Evolutionary conservation across 2,797 vertebrate genomes (phyloP).

Genomic region (Gallinago nigripennis): DNA sequence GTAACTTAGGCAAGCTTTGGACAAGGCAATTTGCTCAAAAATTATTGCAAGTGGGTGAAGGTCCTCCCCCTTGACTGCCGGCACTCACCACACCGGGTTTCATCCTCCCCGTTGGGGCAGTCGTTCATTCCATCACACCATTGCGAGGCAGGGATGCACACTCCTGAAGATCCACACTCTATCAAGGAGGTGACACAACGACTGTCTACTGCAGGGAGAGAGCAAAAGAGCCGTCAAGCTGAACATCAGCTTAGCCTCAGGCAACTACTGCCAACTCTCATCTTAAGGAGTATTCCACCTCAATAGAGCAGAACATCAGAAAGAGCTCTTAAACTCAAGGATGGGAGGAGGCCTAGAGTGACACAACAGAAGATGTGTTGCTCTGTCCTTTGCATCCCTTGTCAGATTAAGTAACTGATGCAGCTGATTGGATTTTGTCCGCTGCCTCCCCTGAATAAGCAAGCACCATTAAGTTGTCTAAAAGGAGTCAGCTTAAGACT

Average conservation of each 20-base stretch:
- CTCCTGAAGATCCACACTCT: conserved; percentile 76
- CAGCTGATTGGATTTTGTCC: background rate
- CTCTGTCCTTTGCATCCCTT: background rate
- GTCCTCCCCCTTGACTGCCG: background rate
- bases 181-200: conserved; percentile 69
- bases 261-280: background rate
- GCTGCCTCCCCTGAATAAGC: background rate
- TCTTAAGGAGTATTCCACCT: background rate
- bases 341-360: background rate
- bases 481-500: background rate
- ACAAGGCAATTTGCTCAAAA: background rate
- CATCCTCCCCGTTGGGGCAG: conserved; percentile 84
- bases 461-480: background rate
- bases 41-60: background rate
- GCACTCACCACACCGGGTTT: conserved; percentile 86
- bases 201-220: conserved; percentile 67
- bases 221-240: background rate
- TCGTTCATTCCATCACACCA: conserved; percentile 85
- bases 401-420: background rate
- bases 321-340: background rate
- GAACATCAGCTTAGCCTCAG: background rate
- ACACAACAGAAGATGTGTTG: background rate
- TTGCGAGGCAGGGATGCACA: conserved; percentile 75
- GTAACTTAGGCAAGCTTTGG: background rate
- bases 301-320: background rate